Evolutionary conservation across 2,113 vertebrate genomes (phyloP).

Genomic region (Rousettus leschenaultii): DNA sequence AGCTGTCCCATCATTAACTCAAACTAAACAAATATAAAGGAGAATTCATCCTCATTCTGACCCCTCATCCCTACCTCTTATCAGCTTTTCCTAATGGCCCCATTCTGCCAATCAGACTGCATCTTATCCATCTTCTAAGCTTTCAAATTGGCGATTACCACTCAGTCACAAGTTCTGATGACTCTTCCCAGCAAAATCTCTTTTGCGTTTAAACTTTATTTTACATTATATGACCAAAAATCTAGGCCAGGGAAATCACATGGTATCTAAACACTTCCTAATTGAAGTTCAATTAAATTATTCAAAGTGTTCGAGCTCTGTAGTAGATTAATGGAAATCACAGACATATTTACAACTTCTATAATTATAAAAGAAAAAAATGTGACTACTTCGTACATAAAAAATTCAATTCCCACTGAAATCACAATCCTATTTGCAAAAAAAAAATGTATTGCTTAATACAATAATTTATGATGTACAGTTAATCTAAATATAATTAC

Average conservation of each 20-base stretch:
- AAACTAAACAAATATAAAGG: background rate
- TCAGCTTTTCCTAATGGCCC: background rate
- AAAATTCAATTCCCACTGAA: slow-evolving; percentile 1
- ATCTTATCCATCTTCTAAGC: background rate
- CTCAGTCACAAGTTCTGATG: background rate
- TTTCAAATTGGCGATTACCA: background rate
- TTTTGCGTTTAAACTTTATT: background rate
- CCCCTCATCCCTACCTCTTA: background rate
- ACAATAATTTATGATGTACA: slow-evolving; percentile 20
- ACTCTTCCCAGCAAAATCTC: background rate
- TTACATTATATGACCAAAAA: background rate
- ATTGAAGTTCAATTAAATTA: slow-evolving; percentile 17
- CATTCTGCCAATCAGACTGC: background rate
- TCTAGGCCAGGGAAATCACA: background rate
- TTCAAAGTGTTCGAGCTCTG: background rate
- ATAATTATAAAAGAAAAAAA: slow-evolving; percentile 31
- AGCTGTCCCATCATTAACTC: background rate
- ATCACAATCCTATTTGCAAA: background rate
- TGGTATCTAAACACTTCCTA: background rate
- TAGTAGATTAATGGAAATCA: background rate
- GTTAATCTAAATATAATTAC: slow-evolving; percentile 23
- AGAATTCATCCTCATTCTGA: background rate
- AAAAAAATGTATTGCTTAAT: background rate
- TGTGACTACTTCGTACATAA: background rate
- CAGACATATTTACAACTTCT: slow-evolving; percentile 1